Base-by-base conservation (phyloP, 1,140 invertebrate genomes). In the Colletes latitarsis region DNA sequence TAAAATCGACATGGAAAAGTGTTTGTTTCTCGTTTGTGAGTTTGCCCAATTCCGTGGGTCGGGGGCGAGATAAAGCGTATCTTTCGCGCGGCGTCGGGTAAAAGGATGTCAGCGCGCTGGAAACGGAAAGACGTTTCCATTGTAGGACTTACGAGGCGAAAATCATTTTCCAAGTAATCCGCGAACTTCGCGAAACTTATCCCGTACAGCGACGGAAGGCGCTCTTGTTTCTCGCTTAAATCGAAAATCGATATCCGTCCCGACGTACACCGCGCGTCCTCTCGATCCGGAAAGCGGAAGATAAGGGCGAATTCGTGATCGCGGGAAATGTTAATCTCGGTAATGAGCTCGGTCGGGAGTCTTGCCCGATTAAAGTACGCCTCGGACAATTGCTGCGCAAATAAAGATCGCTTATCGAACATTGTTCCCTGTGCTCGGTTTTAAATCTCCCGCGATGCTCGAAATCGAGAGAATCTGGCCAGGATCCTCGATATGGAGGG, bases 331-430 rank as follows among this genome's bases (percentile, higher is more conserved):
- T 73, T 79, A 79, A 79, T 73, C 69, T 49, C 10, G 60, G 64
- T 79, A 79, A 79, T 73, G 77, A 79, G 77, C 63, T 64, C 19
- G 58, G 60, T 73, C 39, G 77, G 21, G 52, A 62, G 41, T 57
- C 49, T 57, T 41, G n/a, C 3, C 49, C 49, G 69, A 64, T 64
- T 66, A 64, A 46, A 73, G 60, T 57, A 39, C 49, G 3, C 12
- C 9, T 43, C 43, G 21, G 49, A 3, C 15, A 17, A 52, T 46
- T 39, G 6, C 49, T 3, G 60, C 15, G 19, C 17, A 6, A 46
- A 60, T 72, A 55, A 62, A 62, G 60, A 72, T 72, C 77, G 68
- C 14, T 72, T 69, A 69, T 77, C 64, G 52, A 64, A 43, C 17
- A 9, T 30, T 21, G 39, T n/a, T n/a, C 62, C 49, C 3, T 21